Evolutionary conservation across 2,888 invertebrate species (phyloP).

Genomic region (Lamproptera curius): DNA sequence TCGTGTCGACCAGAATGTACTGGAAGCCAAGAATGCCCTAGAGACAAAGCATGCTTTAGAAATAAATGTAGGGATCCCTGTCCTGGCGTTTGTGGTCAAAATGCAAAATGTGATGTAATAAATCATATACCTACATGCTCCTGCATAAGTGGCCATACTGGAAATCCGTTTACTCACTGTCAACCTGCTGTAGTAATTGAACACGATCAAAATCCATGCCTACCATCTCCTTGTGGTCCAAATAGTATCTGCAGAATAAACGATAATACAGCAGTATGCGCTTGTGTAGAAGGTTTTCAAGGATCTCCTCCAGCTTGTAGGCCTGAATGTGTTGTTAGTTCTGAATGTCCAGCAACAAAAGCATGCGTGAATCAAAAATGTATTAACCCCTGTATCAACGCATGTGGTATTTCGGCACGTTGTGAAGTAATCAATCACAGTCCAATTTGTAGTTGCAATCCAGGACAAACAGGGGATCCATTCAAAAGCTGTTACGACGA

Average conservation of each 20-base stretch:
- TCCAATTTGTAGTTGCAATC: slow-evolving; percentile 90
- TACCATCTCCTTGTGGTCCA: slow-evolving; percentile 87
- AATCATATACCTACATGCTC: slow-evolving; percentile 86
- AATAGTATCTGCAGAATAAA: slow-evolving; percentile 88
- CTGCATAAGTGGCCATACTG: slow-evolving; percentile 82
- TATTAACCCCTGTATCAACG: slow-evolving; percentile 89
- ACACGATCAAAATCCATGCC: slow-evolving; percentile 82
- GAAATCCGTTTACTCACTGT: slow-evolving; percentile 83
- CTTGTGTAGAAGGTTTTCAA: slow-evolving; percentile 85
- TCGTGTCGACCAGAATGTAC: slow-evolving; percentile 86
- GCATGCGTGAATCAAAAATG: slow-evolving; percentile 92
- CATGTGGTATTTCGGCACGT: slow-evolving; percentile 86
- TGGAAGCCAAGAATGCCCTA: slow-evolving; percentile 83
- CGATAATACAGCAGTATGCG: slow-evolving; percentile 88
- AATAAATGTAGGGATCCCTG: slow-evolving; percentile 87
- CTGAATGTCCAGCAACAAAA: slow-evolving; percentile 88
- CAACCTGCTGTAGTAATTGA: slow-evolving; percentile 48
- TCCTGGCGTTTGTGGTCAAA: slow-evolving; percentile 84
- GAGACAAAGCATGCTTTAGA: slow-evolving; percentile 84
- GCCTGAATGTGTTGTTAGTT: slow-evolving; percentile 90
- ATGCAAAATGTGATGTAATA: slow-evolving; percentile 85
- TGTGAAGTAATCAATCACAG: slow-evolving; percentile 92
- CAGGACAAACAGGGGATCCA: slow-evolving; percentile 88
- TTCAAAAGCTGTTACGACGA: slow-evolving; percentile 85
- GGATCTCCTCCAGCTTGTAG: slow-evolving; percentile 90